Evolutionary conservation across 2,797 vertebrate genomes (phyloP), one percentile per base, ranked within the genome.

Genomic region (Hirundo rustica): DNA sequence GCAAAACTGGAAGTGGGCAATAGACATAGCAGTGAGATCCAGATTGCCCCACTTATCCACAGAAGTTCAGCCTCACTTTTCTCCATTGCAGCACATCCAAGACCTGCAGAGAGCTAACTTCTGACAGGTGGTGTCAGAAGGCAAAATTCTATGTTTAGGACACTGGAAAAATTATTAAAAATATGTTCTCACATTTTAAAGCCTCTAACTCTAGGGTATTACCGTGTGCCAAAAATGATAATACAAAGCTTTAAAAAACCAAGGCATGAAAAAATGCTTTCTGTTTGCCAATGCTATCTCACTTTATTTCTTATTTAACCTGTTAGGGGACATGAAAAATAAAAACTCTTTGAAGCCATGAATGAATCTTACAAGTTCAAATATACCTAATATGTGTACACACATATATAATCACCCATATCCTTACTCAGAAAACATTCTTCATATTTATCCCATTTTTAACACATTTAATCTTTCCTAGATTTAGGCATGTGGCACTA

Each of bases 181-280:
- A 75, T 72, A 7, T 23, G 18, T 47, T 38, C 73, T 64, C 18
- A 40, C 17, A 4, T 74, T 93, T 82, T 81, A 94, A 95, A 92
- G 25, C 34, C 16, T 71, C 26, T 58, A 83, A 78, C 57, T 57
- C 54, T 26, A 40, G 54, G 53, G 20, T 65, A 72, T 51, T 48
- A 25, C 10, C 4, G 3, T 5, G 3, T 38, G 88, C 20, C 85
- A 94, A 51, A 90, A 68, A 68, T 2, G 2, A 48, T 47, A 96
- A 86, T 30, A 40, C 13, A 80, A 88, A 94, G 72, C 15, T 93
- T 95, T 86, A 88, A 47, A 83, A 38, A 80, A 51, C 6, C 4
- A 34, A 18, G 27, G 22, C 53, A 58, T 50, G 14, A 95, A 88
- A 81, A 94, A 58, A 48, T 21, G 32, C 34, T 55, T 88, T 89